These are phyloP conservation scores for Zeuzera pyrina DNA, from an alignment of 2,888 invertebrate species.

Conservation along the genomic window DNA sequence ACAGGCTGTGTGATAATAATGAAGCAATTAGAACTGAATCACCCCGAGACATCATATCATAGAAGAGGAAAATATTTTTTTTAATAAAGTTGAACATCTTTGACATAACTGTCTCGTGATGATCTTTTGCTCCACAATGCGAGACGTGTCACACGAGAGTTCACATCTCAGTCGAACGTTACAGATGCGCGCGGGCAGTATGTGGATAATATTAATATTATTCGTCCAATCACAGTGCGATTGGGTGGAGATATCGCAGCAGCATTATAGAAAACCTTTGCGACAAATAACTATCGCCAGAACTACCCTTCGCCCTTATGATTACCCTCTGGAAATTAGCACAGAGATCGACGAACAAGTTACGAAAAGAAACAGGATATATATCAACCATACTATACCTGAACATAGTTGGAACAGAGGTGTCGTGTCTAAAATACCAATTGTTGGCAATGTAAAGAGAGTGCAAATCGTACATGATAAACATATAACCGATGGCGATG, in stretches of 20 bases:
- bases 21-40: too few relatives aligned
- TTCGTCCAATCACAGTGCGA: constrained; percentile 29
- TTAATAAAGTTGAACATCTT: constrained; percentile 29
- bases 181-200: constrained; percentile 13
- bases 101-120: constrained; percentile 28
- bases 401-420: constrained; percentile 23
- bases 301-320: background rate
- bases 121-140: constrained; percentile 11
- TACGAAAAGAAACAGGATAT: constrained; percentile 19
- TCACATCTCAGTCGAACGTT: constrained; percentile 23
- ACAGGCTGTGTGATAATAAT: too few relatives aligned
- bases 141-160: constrained; percentile 29
- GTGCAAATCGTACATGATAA: constrained; percentile 20
- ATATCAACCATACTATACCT: constrained; percentile 30
- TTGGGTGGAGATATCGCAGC: constrained; percentile 62
- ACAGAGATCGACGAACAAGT: too few relatives aligned
- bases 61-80: too few relatives aligned
- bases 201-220: constrained; percentile 30
- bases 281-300: too few relatives aligned
- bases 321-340: constrained; percentile 10
- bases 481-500: constrained; percentile 1
- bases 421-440: constrained; percentile 29
- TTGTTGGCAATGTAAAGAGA: constrained; percentile 25
- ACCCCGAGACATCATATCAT: too few relatives aligned
- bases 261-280: constrained; percentile 34